These are phyloP conservation scores for Coregonus ussuriensis DNA, from an alignment of 2,797 vertebrate genomes.

Conservation along the genomic window DNA sequence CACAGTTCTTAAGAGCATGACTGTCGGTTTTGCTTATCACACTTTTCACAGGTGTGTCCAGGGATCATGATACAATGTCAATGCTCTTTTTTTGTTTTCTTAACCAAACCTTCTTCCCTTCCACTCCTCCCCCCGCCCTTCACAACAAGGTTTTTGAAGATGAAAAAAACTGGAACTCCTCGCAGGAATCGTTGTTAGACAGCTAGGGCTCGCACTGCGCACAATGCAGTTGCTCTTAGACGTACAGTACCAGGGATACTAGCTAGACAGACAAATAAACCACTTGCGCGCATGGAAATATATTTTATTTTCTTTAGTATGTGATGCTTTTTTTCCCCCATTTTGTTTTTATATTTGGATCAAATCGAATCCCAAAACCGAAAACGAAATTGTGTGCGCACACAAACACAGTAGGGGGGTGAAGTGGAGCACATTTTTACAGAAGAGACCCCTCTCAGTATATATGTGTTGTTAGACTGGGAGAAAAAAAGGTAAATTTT, in stretches of 20 bases:
- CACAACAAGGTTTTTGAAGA: constrained; percentile 76
- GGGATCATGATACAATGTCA: constrained; percentile 46
- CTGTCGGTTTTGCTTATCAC: constrained; percentile 57
- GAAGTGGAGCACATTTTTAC: constrained; percentile 77
- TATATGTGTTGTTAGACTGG: constrained; percentile 83
- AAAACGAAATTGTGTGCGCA: constrained; percentile 74
- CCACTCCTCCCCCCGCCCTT: constrained; percentile 74
- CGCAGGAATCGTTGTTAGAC: constrained; percentile 71
- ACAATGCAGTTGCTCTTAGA: constrained; percentile 94
- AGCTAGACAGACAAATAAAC: constrained; percentile 79
- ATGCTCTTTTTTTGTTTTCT: constrained; percentile 63
- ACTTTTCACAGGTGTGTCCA: constrained; percentile 60
- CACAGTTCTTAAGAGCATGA: constrained; percentile 21
- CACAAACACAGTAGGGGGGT: constrained; percentile 73
- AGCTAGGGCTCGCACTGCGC: constrained; percentile 89
- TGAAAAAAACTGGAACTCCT: constrained; percentile 69
- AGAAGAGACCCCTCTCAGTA: constrained; percentile 79
- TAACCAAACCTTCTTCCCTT: constrained; percentile 80
- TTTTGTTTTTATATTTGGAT: constrained; percentile 77
- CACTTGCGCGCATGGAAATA: constrained; percentile 48
- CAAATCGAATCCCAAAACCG: constrained; percentile 61
- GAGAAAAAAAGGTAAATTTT: constrained; percentile 84
- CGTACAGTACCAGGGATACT: constrained; percentile 83
- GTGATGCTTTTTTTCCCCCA: constrained; percentile 60
- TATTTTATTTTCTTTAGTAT: constrained; percentile 58